These are phyloP conservation scores for Mastomys natalensis DNA, from an alignment of 2,113 vertebrate genomes.

Conservation along the genomic window DNA sequence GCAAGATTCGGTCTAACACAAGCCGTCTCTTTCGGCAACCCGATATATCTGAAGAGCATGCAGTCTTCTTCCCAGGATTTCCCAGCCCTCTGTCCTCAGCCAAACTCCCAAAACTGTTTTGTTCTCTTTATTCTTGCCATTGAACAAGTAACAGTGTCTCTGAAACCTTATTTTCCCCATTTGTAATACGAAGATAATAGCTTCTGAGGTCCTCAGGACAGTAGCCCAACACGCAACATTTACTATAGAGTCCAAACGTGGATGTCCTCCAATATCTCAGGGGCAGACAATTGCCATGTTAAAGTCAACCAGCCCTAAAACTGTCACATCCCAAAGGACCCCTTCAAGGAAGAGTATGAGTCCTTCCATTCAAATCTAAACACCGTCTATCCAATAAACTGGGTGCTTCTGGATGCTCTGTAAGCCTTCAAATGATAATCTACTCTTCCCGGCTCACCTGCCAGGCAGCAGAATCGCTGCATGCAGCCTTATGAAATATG, in stretches of 20 bases:
- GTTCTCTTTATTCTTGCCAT: not conserved
- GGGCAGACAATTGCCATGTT: not conserved
- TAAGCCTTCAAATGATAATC: constrained; percentile 24
- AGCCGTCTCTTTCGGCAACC: not conserved
- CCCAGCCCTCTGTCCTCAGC: not conserved
- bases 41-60: not conserved
- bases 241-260: accelerated
- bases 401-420: not conserved
- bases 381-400: constrained; percentile 9
- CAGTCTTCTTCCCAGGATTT: not conserved
- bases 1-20: not conserved
- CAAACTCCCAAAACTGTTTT: not conserved
- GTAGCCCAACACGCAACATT: not conserved
- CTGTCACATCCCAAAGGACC: not conserved
- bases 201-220: not conserved
- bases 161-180: not conserved
- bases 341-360: not conserved
- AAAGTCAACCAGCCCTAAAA: not conserved
- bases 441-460: not conserved
- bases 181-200: not conserved
- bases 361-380: constrained; percentile 54
- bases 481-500: constrained; percentile 57
- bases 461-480: constrained; percentile 18
- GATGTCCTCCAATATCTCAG: not conserved
- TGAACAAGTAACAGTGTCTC: not conserved